phyloP scores from a whole-genome alignment of 2,888 invertebrate species.

The Agrenia bidenticulata region DNA sequence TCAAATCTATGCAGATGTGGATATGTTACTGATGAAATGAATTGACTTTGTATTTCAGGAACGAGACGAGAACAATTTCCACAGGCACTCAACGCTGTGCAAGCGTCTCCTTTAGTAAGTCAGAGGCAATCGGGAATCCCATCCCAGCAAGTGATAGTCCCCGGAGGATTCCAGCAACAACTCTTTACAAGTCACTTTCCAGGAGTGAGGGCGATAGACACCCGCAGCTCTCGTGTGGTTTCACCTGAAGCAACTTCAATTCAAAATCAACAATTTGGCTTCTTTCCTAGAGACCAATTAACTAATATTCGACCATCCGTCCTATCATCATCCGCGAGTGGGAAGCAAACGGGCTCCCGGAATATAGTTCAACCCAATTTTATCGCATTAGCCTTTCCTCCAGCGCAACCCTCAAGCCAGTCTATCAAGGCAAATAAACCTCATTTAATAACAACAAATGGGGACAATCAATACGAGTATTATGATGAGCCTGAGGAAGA shows the following conservation, averaged over 20 bases:
- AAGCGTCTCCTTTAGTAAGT: conserved; percentile 37
- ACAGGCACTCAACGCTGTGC: conserved; percentile 23
- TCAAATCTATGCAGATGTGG: too few relatives aligned
- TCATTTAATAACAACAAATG: background rate
- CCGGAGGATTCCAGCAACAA: conserved; percentile 48
- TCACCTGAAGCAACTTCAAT: conserved; percentile 29
- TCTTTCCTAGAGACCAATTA: conserved; percentile 21
- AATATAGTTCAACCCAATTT: background rate
- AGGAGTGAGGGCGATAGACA: conserved; percentile 11
- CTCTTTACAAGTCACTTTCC: conserved; percentile 32
- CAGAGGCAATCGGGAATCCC: conserved; percentile 36
- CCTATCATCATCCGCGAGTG: background rate
- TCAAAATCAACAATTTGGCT: conserved; percentile 34
- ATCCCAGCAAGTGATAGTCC: conserved; percentile 50
- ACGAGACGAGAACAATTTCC: conserved; percentile 17
- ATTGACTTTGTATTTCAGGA: conserved; percentile 21
- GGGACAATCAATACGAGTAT: conserved; percentile 50
- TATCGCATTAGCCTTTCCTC: conserved; percentile 2
- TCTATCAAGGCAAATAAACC: background rate
- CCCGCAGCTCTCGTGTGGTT: conserved; percentile 15
- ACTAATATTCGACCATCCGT: background rate
- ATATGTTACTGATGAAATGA: too few relatives aligned
- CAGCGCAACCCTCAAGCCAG: background rate
- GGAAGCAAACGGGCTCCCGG: background rate
- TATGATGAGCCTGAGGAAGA: conserved; percentile 47